These are phyloP conservation scores for Cyprinodon brontotheroides DNA, from an alignment of 2,113 vertebrate genomes.

Conservation along the genomic window DNA sequence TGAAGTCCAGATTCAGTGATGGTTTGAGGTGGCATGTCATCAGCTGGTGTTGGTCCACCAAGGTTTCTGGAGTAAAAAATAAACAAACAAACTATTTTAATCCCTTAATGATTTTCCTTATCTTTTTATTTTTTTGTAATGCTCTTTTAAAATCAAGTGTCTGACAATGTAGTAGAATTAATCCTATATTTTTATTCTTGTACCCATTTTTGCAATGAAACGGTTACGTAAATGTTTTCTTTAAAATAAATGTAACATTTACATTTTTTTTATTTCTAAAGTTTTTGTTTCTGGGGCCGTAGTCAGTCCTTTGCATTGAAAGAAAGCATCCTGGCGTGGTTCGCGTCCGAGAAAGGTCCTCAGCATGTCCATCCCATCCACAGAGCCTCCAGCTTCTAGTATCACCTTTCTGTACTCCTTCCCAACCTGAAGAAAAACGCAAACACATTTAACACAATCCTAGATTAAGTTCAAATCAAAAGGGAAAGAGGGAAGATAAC, in stretches of 20 bases:
- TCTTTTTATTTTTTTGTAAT: neutral
- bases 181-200: neutral
- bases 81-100: no score
- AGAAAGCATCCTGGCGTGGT: slow-evolving; percentile 89
- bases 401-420: slow-evolving; percentile 91
- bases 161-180: neutral
- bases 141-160: neutral
- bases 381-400: slow-evolving; percentile 90
- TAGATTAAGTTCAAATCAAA: neutral
- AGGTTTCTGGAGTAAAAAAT: no score
- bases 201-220: neutral
- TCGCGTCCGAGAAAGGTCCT: slow-evolving; percentile 86
- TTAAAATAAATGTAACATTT: neutral
- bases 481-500: neutral
- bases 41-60: no score
- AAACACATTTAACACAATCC: neutral
- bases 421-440: slow-evolving; percentile 82
- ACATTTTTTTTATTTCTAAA: neutral
- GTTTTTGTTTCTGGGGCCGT: slow-evolving; percentile 24
- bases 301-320: slow-evolving; percentile 88
- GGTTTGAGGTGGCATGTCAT: no score
- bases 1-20: no score
- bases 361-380: slow-evolving; percentile 92
- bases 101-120: neutral
- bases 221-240: neutral